Percentiles rank a stretch among this genome's conserved stretches.
These are phyloP conservation scores for Umimayanthus chanpuru DNA, from an alignment of 92 coral and sea anemone species.

Conservation along the genomic window DNA sequence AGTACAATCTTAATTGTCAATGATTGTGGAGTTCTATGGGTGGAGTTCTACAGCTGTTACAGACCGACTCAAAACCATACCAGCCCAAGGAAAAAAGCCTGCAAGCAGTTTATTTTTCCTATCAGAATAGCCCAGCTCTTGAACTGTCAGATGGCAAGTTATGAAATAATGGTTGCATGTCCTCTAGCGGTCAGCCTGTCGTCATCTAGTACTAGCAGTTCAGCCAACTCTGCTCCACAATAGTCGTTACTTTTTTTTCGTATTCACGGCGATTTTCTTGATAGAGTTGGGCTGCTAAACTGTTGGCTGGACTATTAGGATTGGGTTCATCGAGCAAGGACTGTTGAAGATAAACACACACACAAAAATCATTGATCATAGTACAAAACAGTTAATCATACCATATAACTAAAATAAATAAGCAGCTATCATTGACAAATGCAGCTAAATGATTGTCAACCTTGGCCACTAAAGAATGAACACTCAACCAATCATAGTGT, in stretches of 20 bases:
- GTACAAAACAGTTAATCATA: not conserved
- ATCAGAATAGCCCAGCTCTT: not conserved
- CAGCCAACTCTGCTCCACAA: constrained; percentile 92
- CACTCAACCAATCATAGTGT: no score
- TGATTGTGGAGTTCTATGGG: not conserved
- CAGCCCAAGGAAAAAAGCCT: not conserved
- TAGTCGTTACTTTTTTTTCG: constrained; percentile 92
- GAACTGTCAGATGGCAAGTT: not conserved
- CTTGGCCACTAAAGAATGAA: no score
- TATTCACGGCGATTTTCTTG: constrained; percentile 98
- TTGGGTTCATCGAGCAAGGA: constrained; percentile 98
- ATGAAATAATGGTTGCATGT: not conserved
- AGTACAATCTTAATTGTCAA: not conserved
- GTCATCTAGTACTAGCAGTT: constrained; percentile 48
- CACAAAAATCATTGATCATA: not conserved
- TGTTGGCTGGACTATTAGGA: constrained; percentile 99
- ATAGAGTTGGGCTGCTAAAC: constrained; percentile 98
- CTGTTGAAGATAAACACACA: constrained; percentile 45
- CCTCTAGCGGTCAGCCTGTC: not conserved
- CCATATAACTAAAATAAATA: no score
- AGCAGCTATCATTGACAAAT: no score
- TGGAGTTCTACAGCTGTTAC: not conserved
- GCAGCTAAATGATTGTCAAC: no score
- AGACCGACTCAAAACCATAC: not conserved
- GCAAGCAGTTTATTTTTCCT: not conserved